Percentiles rank a stretch among this genome's conserved stretches.
phyloP scores from a whole-genome alignment of 2,797 vertebrate genomes.

The Megaceryle alcyon region DNA sequence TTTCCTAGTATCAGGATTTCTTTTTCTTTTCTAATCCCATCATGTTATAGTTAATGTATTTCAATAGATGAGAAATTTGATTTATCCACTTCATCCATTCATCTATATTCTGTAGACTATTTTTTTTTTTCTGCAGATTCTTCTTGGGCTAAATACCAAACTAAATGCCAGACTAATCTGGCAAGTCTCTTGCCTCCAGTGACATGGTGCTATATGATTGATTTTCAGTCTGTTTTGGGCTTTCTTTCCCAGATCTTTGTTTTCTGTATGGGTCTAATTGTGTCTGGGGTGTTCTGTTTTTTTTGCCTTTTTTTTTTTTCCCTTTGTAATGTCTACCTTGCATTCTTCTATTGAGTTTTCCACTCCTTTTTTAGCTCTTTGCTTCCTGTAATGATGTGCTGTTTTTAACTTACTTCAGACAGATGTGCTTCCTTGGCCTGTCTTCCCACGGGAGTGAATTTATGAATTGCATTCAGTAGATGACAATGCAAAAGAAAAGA shows the following conservation, averaged over 20 bases:
- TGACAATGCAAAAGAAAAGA: neutral
- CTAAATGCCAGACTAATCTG: neutral
- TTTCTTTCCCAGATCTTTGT: neutral
- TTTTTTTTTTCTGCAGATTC: neutral
- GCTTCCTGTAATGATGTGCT: neutral
- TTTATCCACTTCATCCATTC: neutral
- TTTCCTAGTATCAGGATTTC: neutral
- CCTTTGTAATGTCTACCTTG: neutral
- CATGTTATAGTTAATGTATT: neutral
- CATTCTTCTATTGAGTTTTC: neutral
- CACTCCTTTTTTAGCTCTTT: neutral
- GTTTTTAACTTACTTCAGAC: neutral
- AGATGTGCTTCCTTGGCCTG: neutral
- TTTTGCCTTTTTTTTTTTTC: neutral
- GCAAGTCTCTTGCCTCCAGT: neutral
- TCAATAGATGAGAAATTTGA: neutral
- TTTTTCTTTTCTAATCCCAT: neutral
- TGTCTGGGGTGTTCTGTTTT: neutral
- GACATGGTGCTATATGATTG: neutral
- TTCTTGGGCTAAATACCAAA: neutral
- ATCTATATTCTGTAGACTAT: neutral
- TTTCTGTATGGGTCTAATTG: neutral
- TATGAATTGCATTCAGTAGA: neutral
- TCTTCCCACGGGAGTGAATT: neutral
- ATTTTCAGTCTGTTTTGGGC: neutral